A percentile compares a stretch with the other conserved stretches of the same genome.
Evolutionary conservation across 2,113 vertebrate species (phyloP).

Genomic region (Cebidichthys violaceus): DNA sequence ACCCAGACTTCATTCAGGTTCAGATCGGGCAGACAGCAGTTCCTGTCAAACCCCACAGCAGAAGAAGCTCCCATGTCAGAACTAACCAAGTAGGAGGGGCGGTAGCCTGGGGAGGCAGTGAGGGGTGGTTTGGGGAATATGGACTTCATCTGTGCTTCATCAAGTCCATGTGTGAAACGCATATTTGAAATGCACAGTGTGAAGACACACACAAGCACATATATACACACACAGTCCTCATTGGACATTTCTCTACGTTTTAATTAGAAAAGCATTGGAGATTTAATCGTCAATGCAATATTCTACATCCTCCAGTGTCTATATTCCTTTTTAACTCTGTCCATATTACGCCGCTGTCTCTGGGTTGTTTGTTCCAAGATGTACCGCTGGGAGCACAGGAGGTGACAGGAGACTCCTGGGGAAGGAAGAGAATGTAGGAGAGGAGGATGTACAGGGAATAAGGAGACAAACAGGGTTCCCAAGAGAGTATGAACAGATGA

Average conservation of each 20-base stretch:
- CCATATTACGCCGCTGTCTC: conserved; percentile 55
- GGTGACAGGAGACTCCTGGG: conserved; percentile 77
- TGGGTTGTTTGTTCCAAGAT: conserved; percentile 67
- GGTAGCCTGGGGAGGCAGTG: conserved; percentile 32
- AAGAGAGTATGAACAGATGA: conserved; percentile 69
- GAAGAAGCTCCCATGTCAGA: conserved; percentile 60
- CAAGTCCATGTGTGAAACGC: conserved; percentile 42
- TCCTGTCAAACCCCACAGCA: conserved; percentile 60
- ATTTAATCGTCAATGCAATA: conserved; percentile 37
- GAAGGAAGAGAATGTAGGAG: conserved; percentile 58
- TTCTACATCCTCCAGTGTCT: conserved; percentile 43
- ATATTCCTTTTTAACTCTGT: conserved; percentile 50
- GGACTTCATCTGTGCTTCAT: conserved; percentile 55
- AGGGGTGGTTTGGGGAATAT: conserved; percentile 51
- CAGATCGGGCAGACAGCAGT: conserved; percentile 70
- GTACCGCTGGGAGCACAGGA: conserved; percentile 65
- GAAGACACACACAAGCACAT: conserved; percentile 9
- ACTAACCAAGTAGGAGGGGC: conserved; percentile 24
- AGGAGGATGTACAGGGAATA: conserved; percentile 61
- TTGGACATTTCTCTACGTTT: conserved; percentile 13
- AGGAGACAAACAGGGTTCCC: conserved; percentile 73
- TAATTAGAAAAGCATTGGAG: conserved; percentile 34
- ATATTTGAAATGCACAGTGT: conserved; percentile 27
- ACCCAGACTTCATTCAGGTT: conserved; percentile 70
- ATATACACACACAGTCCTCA: conserved; percentile 6